Evolutionary conservation across 2,888 invertebrate genomes (phyloP).

Genomic region (Monopis laevigella): DNA sequence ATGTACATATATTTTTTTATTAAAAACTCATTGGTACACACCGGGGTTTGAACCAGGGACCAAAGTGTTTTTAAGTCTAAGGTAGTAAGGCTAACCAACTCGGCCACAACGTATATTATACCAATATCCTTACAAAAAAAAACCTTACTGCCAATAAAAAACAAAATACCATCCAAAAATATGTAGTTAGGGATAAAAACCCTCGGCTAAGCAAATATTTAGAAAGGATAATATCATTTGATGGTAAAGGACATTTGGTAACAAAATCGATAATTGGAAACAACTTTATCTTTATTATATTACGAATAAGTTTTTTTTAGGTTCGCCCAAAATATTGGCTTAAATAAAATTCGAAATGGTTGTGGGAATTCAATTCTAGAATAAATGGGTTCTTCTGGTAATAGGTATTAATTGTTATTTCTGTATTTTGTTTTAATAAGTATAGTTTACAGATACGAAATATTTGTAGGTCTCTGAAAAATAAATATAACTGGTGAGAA

Average conservation of each 20-base stretch:
- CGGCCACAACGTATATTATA: no score
- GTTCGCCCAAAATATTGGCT: neutral
- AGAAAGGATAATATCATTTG: slow-evolving; percentile 10
- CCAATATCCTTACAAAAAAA: slow-evolving; percentile 1
- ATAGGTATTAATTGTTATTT: no score
- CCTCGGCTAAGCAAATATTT: slow-evolving; percentile 14
- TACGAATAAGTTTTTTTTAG: slow-evolving; percentile 9
- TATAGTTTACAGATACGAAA: no score
- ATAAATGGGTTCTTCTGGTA: no score
- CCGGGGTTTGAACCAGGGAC: no score
- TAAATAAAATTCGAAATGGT: neutral
- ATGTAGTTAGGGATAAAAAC: slow-evolving; percentile 9
- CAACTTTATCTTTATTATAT: slow-evolving; percentile 7
- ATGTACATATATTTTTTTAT: no score
- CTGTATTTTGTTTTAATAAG: no score
- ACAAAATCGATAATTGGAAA: slow-evolving; percentile 11
- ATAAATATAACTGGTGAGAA: no score
- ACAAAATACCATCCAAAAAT: slow-evolving; percentile 1
- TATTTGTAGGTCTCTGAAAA: no score
- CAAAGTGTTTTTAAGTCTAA: no score
- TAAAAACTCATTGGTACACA: no score
- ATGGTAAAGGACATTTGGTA: slow-evolving; percentile 1
- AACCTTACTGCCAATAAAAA: neutral
- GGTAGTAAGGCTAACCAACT: no score
- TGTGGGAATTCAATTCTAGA: neutral